Evolutionary conservation across 2,888 invertebrate genomes (phyloP).

Genomic region (Noctuana brunneofusca): DNA sequence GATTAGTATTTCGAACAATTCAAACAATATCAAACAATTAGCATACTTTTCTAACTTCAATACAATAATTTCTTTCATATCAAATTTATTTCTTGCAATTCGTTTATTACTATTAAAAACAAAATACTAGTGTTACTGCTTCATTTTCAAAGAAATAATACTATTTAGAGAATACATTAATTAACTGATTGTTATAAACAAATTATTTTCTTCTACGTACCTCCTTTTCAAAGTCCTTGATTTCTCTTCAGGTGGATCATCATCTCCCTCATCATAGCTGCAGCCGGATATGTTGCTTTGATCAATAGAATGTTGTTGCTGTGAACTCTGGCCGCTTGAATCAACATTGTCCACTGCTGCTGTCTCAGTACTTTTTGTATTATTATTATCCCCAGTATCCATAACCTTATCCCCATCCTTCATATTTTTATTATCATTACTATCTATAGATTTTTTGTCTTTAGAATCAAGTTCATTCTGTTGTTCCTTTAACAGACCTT

Average conservation of each 20-base stretch:
- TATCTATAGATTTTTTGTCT: conserved; percentile 37
- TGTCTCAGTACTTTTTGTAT: conserved; percentile 27
- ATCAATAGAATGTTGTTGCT: conserved; percentile 1
- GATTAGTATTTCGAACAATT: no score
- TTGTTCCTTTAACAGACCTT: conserved; percentile 79
- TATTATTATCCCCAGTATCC: conserved; percentile 54
- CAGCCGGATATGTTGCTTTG: conserved; percentile 37
- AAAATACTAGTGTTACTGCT: no score
- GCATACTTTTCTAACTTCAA: no score
- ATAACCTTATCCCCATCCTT: conserved; percentile 37
- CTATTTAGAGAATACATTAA: no score
- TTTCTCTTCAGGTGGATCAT: conserved; percentile 79
- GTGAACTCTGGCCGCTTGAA: conserved; percentile 13
- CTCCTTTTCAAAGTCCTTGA: conserved; percentile 80
- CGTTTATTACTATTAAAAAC: no score
- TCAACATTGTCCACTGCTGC: conserved; percentile 14
- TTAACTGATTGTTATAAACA: no score
- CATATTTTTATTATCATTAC: conserved; percentile 29
- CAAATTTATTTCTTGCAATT: no score
- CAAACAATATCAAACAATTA: no score
- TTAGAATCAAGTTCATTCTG: conserved; percentile 45
- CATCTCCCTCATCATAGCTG: conserved; percentile 66
- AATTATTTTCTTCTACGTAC: conserved; percentile 49
- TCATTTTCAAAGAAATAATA: no score
- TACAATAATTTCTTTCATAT: no score